Evolutionary conservation across 2,888 invertebrate genomes (phyloP).

Genomic region (Callinectes sapidus): DNA sequence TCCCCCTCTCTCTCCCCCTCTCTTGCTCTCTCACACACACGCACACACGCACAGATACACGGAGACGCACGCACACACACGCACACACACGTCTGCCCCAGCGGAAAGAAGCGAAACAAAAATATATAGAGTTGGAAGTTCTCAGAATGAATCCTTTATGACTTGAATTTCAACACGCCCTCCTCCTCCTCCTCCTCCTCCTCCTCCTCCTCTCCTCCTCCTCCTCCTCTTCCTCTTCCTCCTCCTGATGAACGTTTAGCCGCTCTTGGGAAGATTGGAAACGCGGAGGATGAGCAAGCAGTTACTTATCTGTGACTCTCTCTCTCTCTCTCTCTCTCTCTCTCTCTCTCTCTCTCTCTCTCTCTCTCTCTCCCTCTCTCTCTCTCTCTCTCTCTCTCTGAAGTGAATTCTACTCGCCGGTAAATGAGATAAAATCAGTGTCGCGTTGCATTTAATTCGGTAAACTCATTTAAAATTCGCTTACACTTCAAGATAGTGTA

Average conservation of each 20-base stretch:
- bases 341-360: background rate
- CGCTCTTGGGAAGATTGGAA: background rate
- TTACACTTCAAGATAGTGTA: background rate
- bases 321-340: conserved; percentile 28
- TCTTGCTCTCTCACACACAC: background rate
- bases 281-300: background rate
- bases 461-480: background rate
- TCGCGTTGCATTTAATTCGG: background rate
- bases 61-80: conserved; percentile 27
- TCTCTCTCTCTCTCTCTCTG: background rate
- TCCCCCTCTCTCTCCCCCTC: background rate
- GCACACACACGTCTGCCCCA: background rate
- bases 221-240: background rate
- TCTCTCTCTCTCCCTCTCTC: background rate
- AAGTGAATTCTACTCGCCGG: background rate
- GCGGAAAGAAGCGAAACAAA: background rate
- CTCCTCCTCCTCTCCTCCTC: background rate
- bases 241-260: background rate
- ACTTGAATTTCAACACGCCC: background rate
- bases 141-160: background rate
- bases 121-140: background rate
- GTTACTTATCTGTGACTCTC: background rate
- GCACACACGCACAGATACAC: background rate
- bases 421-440: background rate
- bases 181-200: background rate